Conservation (phyloP, 2,888 invertebrate species). For the Acleris literana region DNA sequence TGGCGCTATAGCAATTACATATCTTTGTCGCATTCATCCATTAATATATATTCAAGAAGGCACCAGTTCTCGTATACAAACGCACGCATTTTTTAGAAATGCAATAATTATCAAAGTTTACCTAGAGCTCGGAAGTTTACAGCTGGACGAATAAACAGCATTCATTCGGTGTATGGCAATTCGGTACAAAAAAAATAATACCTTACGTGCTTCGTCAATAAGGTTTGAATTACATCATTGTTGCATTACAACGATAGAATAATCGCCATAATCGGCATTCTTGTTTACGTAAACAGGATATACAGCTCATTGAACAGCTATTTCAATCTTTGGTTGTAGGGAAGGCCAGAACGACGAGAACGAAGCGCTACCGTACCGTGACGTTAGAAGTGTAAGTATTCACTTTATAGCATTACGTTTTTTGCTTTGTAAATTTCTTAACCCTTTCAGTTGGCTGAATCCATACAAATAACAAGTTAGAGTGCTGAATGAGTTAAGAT, state of each 20-base stretch:
- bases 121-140: not conserved
- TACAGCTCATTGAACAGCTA: slow-evolving; percentile 30
- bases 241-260: slow-evolving; percentile 6
- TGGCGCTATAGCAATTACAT: too few relatives aligned
- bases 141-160: not conserved
- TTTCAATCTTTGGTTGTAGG: slow-evolving; percentile 78
- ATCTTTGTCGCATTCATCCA: too few relatives aligned
- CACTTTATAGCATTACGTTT: slow-evolving; percentile 19
- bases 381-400: slow-evolving; percentile 92
- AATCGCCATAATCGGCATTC: slow-evolving; percentile 20
- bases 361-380: slow-evolving; percentile 92
- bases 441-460: too few relatives aligned
- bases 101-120: slow-evolving; percentile 39
- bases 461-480: too few relatives aligned
- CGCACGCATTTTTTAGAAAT: too few relatives aligned
- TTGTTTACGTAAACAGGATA: slow-evolving; percentile 28
- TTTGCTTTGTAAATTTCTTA: slow-evolving; percentile 8
- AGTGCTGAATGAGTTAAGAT: too few relatives aligned
- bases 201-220: not conserved
- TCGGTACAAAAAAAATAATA: not conserved
- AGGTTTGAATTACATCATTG: not conserved
- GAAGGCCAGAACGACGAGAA: slow-evolving; percentile 96
- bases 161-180: too few relatives aligned
- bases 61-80: too few relatives aligned
- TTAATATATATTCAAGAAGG: too few relatives aligned